Percentiles rank a stretch among this genome's conserved stretches.
phyloP scores from a whole-genome alignment of 2,888 invertebrate genomes.

The Limnephilus marmoratus region DNA sequence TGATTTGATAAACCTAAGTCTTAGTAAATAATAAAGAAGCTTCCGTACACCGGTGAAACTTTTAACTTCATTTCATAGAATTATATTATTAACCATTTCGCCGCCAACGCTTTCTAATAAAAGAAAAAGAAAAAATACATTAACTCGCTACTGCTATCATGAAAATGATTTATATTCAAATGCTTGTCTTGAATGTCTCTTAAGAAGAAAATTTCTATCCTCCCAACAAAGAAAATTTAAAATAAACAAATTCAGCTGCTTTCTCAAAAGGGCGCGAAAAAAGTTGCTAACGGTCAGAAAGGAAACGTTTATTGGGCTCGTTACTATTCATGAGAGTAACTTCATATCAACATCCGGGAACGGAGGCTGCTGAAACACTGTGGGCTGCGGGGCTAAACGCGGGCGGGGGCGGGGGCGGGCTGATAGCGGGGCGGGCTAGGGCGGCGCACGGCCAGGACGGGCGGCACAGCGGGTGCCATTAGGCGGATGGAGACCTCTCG shows the following conservation, averaged over 20 bases:
- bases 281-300: constrained; percentile 53
- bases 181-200: neutral
- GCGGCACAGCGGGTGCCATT: constrained; percentile 2
- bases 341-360: constrained; percentile 50
- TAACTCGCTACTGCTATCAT: neutral
- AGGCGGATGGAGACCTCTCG: neutral
- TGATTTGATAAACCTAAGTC: too few species aligned
- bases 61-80: neutral
- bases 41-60: too few species aligned
- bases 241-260: constrained; percentile 35
- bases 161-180: neutral
- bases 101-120: neutral
- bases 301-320: constrained; percentile 50
- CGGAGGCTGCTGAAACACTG: constrained; percentile 32
- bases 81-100: neutral
- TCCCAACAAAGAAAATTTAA: constrained; percentile 21
- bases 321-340: constrained; percentile 55
- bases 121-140: neutral
- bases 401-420: neutral
- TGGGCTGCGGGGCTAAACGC: neutral
- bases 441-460: neutral
- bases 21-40: too few species aligned
- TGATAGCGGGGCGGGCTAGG: neutral
- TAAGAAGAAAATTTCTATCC: neutral
- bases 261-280: constrained; percentile 28